Evolutionary conservation across 2,113 vertebrate genomes (phyloP), one percentile per base, ranked within the genome.

Genomic region (Spea multiplicata): DNA sequence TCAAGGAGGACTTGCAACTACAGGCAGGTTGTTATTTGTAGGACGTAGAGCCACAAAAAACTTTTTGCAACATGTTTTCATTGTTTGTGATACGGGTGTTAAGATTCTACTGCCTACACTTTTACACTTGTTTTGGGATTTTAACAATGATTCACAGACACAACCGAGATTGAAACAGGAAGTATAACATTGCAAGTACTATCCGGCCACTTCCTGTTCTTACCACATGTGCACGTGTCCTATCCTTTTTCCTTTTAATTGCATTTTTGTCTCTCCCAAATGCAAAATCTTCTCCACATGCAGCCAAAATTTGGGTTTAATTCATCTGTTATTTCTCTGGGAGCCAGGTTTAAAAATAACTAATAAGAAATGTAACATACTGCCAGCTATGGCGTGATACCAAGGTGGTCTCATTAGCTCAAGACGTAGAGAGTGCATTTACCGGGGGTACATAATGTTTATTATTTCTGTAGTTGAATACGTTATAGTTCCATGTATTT

Each of bases 1-100:
- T 73, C 84, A 84, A 85, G 81, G 83, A 85, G 85, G 84, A 75
- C 83, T 85, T 83, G 80, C 84, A 87, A 86, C 75, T 81, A 86
- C 81, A 85, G 86, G 84, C 83, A 83, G 84, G 83, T 85, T 85
- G 44, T 85, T 84, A 75, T 84, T 82, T 80, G 71, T 81, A 83
- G 77, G 72, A 55, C 49, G 62, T 57, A 13, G 76, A 84, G 67
- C 46, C 57, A 12, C 68, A 71, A 30, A 73, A 83, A 66, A 9
- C 13, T 49, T 49, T 49, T 77, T 45, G 30, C 66, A 52, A 52
- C 6, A 52, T 52, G 9, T 10, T 52, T 52, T 59, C 84, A 73
- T 5, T 8, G 62, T 55, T 78, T 72, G 55, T 76, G 83, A 65
- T 74, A 46, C 69, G 65, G 12, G 71, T 80, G 81, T 74, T 69